Percentiles rank a stretch among this genome's conserved stretches.
These are phyloP conservation scores for Lathronympha strigana DNA, from an alignment of 2,888 invertebrate species.

Conservation along the genomic window DNA sequence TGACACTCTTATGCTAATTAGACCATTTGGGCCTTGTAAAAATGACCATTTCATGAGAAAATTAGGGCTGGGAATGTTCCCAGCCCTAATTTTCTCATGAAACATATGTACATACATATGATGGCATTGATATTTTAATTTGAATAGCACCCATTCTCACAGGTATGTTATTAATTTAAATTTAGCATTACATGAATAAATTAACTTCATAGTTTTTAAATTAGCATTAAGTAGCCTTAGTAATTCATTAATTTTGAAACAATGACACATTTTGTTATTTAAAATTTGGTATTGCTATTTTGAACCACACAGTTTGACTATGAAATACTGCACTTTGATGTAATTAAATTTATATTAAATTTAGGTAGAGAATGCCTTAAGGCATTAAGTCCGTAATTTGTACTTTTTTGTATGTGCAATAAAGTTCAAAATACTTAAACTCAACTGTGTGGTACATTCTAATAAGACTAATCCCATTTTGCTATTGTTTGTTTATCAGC, in stretches of 20 bases:
- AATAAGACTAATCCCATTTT: neutral
- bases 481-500: constrained; percentile 8
- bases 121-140: neutral
- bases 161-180: neutral
- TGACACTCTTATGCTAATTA: too few relatives aligned
- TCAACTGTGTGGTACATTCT: neutral
- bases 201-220: neutral
- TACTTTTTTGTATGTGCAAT: too few relatives aligned
- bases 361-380: too few relatives aligned
- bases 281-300: neutral
- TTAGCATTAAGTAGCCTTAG: neutral
- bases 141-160: neutral
- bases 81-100: too few relatives aligned
- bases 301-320: neutral
- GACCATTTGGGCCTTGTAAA: too few relatives aligned
- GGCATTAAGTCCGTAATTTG: too few relatives aligned
- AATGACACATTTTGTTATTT: neutral
- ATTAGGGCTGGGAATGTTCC: too few relatives aligned
- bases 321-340: too few relatives aligned
- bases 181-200: neutral
- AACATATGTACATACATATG: too few relatives aligned
- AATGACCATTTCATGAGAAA: too few relatives aligned
- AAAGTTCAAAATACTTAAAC: neutral
- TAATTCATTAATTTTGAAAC: neutral
- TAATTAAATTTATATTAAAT: too few relatives aligned